Percentiles rank a stretch among this genome's conserved stretches.
These are phyloP conservation scores for Lepidochrysops patricia DNA, from an alignment of 2,888 invertebrate species.

Conservation along the genomic window DNA sequence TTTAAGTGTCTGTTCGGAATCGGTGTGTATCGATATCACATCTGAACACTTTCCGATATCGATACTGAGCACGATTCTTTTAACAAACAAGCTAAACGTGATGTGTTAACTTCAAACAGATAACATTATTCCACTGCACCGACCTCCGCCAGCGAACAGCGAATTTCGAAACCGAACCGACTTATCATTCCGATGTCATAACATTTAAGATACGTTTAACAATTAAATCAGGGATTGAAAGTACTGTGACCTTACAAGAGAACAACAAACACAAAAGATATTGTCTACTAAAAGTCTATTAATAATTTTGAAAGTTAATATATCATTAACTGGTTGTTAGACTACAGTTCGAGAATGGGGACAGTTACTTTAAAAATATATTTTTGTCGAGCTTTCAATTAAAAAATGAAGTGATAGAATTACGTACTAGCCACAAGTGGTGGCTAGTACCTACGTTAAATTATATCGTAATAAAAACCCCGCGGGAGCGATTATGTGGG, in stretches of 20 bases:
- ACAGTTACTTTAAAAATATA: too few relatives aligned
- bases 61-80: background rate
- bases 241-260: conserved; percentile 18
- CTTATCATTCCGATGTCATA: conserved; percentile 19
- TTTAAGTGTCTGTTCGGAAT: too few relatives aligned
- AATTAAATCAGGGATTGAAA: conserved; percentile 27
- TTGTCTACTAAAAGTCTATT: conserved; percentile 13
- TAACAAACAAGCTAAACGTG: background rate
- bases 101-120: conserved; percentile 10
- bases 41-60: background rate
- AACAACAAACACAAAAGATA: background rate
- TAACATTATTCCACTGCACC: conserved; percentile 2
- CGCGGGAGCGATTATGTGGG: too few relatives aligned
- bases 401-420: too few relatives aligned
- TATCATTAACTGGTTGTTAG: background rate
- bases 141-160: conserved; percentile 3
- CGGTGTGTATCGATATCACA: background rate
- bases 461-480: too few relatives aligned
- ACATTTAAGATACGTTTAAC: conserved; percentile 25
- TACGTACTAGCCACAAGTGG: too few relatives aligned
- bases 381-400: too few relatives aligned
- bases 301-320: conserved; percentile 14
- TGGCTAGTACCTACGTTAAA: too few relatives aligned
- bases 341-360: too few relatives aligned
- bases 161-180: background rate